These are phyloP conservation scores for Andrena flavipes DNA, from an alignment of 2,888 invertebrate genomes.

Conservation along the genomic window DNA sequence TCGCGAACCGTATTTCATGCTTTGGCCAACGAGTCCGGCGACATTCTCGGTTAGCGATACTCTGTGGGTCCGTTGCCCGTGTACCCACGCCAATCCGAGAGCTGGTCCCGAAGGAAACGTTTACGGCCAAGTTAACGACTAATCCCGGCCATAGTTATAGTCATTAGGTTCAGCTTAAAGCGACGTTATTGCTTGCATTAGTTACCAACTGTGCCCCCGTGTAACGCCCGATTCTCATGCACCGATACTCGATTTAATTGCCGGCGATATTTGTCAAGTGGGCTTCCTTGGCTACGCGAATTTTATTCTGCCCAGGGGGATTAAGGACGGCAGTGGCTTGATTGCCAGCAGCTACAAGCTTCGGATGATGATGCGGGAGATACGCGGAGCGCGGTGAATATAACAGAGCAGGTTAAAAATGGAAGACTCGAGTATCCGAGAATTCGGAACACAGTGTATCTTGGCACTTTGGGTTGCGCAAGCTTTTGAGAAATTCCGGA, in stretches of 20 bases:
- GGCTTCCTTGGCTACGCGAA: neutral
- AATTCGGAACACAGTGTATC: no score
- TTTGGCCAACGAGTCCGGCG: slow-evolving; percentile 57
- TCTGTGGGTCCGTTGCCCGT: slow-evolving; percentile 47
- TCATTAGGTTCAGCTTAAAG: slow-evolving; percentile 79
- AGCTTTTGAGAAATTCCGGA: no score
- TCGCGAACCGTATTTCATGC: slow-evolving; percentile 62
- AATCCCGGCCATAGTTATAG: slow-evolving; percentile 76
- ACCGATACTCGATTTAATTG: slow-evolving; percentile 53
- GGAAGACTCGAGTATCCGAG: no score
- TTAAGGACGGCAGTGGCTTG: neutral
- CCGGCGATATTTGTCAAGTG: slow-evolving; percentile 19
- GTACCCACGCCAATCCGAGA: slow-evolving; percentile 44
- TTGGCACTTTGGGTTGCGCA: no score
- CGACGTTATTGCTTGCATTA: slow-evolving; percentile 79
- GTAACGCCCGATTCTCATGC: slow-evolving; percentile 51
- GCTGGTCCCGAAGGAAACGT: slow-evolving; percentile 74
- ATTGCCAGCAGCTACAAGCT: neutral
- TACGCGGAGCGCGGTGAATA: neutral
- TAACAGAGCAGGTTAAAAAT: no score
- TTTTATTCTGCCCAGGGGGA: slow-evolving; percentile 8
- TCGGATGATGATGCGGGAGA: no score
- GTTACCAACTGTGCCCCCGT: slow-evolving; percentile 66
- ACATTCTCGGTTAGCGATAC: slow-evolving; percentile 62
- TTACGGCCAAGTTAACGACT: slow-evolving; percentile 77